Evolutionary conservation across 2,113 vertebrate genomes (phyloP).

Genomic region (Leucopsar rothschildi): DNA sequence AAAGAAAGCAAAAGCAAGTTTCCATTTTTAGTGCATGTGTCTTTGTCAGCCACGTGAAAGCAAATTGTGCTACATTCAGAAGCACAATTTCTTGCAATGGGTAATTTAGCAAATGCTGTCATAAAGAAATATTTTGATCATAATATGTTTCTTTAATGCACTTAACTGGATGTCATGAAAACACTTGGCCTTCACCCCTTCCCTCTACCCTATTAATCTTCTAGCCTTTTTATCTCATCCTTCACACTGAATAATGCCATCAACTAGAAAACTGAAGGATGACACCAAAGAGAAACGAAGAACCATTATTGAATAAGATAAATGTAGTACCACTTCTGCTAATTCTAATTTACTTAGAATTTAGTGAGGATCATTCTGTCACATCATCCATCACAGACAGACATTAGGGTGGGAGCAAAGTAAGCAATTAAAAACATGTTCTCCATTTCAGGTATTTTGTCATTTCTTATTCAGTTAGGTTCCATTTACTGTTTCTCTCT

Average conservation of each 20-base stretch:
- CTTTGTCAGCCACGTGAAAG: neutral
- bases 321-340: conserved; percentile 31
- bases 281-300: neutral
- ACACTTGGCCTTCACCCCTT: neutral
- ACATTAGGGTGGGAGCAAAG: neutral
- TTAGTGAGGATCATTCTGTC: conserved; percentile 48
- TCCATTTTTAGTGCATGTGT: neutral
- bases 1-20: neutral
- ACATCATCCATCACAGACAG: conserved; percentile 45
- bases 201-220: neutral
- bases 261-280: neutral
- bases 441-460: conserved; percentile 39
- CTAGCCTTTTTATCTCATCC: neutral
- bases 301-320: conserved; percentile 31
- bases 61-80: neutral
- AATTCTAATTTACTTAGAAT: conserved; percentile 55
- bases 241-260: neutral
- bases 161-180: neutral
- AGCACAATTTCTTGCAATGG: neutral
- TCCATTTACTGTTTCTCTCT: neutral
- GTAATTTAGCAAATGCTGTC: neutral
- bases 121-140: conserved; percentile 9
- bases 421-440: conserved; percentile 59
- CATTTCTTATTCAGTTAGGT: conserved; percentile 3
- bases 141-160: neutral